Conservation (phyloP, 2,797 vertebrate species). For the Orientallactaga sibirica region DNA sequence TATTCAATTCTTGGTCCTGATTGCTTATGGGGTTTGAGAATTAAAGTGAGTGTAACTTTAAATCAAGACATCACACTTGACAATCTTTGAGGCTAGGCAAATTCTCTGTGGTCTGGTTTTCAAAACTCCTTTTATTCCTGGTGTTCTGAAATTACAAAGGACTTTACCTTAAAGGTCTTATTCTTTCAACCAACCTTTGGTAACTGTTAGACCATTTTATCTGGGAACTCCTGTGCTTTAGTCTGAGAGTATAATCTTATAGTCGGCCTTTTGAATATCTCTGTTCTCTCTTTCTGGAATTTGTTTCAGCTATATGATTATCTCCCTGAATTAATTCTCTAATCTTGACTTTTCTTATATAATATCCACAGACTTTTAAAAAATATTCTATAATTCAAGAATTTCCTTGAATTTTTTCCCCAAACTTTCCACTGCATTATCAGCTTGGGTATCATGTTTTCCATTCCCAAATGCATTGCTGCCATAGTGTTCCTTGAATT, state of each 20-base stretch:
- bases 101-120: neutral
- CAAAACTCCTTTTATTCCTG: neutral
- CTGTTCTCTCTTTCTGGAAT: constrained; percentile 1
- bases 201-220: neutral
- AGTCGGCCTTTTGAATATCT: neutral
- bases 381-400: neutral
- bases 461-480: neutral
- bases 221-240: neutral
- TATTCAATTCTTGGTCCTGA: neutral
- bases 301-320: neutral
- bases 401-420: constrained; percentile 49
- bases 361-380: too few species aligned
- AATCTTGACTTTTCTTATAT: neutral
- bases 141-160: neutral
- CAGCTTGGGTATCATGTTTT: neutral
- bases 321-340: neutral
- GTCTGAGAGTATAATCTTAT: neutral
- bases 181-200: neutral
- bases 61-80: neutral
- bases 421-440: neutral
- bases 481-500: neutral
- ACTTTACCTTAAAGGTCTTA: neutral
- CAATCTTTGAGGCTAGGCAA: neutral
- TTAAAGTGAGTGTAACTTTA: neutral
- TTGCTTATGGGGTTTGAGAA: neutral